Base-by-base conservation (phyloP, 2,113 vertebrate genomes). In the Hyaena hyaena region DNA sequence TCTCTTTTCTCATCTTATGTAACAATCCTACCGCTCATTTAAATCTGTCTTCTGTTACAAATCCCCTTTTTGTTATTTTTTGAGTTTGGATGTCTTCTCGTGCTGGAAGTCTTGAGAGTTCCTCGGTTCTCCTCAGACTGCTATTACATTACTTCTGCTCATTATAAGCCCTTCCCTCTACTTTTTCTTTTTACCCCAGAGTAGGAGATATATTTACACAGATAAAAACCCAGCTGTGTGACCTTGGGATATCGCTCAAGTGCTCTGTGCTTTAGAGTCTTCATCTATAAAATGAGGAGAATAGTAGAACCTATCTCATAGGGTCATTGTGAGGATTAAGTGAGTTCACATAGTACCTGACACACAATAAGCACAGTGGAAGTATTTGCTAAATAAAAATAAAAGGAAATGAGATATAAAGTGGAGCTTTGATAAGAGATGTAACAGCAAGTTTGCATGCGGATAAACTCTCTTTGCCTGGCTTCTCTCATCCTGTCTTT, bases 351-450 rank as follows among this genome's bases (percentile, higher is more conserved):
- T 11, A 74, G 28, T 53, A n/a, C 45, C 31, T 53, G 28, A 35
- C 11, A 83, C 10, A 28, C 23, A 39, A 12, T n/a, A 53, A 48
- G 24, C 9, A 65, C 17, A n/a, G 55, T 53, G 31, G 21, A 81
- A 91, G 69, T 50, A 48, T 28, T 19, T 88, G 35, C 39, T 94
- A 94, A 90, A 48, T 58, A 87, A 93, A 94, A 55, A 66, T 23
- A 77, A 55, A 90, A 63, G 11, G 55, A 86, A 71, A 91, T 11
- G 17, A 80, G 66, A 63, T 61, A 33, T 61, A 81, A 89, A 88
- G 50, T 21, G 26, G 53, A 79, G 45, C 15, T 63, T 17, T 63
- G 21, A 6, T 12, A 28, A 73, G 35, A 65, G 28, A 33, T 7
- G 1, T 4, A 66, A 48, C 5, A 6, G 19, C 48, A 55, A 1